Evolutionary conservation across 1,140 invertebrate genomes (phyloP), one percentile per base, ranked within the genome.

Genomic region (Akabosia matsudoensis): DNA sequence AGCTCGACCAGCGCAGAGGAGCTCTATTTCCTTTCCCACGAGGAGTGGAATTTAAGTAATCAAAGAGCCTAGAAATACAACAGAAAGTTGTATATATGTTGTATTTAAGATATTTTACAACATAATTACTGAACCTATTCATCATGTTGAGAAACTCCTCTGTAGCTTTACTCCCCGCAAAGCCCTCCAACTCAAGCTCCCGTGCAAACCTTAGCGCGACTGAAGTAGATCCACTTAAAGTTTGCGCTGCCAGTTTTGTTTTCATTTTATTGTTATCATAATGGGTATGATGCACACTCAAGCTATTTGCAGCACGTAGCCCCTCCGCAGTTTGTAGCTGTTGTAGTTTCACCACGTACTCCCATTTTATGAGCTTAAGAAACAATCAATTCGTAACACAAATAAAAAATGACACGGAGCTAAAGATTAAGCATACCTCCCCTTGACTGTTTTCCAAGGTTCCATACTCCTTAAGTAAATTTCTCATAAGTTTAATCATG

Each of bases 181-280:
- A 79, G 51, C 51, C 56, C 30, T 16, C 2, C 18, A 76, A 30
- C 2, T 54, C 51, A 4, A 78, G 13, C 30, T 77, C 72, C 26
- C 31, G 10, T 33, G 71, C 78, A 51, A 37, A 10, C 18, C 71
- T 33, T 73, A 79, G 31, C 30, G 76, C 67, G 37, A 33, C 33
- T 73, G 79, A 33, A 14, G 73, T 67, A 18, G 74, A 78, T 16
- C 14, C 22, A 56, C 77, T 76, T 18, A 79, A 24, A 14, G 70
- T n/a, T 73, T 79, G 79, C 18, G 72, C 74, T 24, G 74, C 77
- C 14, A 79, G 45, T 13, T 74, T 64, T 22, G 67, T 77, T 52
- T 73, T 78, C 75, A 79, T 79, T 73, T 78, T 79, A 72, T 79
- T 52, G 14, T 78, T 78, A 18, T 75, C 0, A 33, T 56, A 79